These are phyloP conservation scores for Desmophyllum pertusum DNA, from an alignment of 92 coral and sea anemone species.

Conservation along the genomic window DNA sequence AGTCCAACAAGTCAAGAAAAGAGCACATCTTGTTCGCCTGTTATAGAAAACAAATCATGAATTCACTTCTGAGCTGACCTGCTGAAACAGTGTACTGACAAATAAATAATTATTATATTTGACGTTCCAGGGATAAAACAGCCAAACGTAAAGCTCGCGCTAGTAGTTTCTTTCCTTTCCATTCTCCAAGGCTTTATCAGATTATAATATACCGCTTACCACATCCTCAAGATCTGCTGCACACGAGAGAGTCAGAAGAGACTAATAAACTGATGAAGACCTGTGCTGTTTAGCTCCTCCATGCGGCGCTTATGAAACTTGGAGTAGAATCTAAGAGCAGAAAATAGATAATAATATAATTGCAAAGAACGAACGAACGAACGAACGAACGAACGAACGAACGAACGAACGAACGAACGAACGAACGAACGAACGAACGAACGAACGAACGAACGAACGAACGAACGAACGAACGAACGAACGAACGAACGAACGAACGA, in stretches of 20 bases:
- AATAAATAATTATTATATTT: too few species aligned
- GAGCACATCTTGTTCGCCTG: constrained; percentile 97
- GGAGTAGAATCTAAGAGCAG: constrained; percentile 84
- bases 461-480: not conserved
- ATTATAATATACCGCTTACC: constrained; percentile 76
- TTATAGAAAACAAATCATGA: not conserved
- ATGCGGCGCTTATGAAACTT: constrained; percentile 96
- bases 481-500: not conserved
- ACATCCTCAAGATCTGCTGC: constrained; percentile 97
- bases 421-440: not conserved
- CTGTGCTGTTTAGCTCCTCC: constrained; percentile 92
- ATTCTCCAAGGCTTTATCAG: too few species aligned
- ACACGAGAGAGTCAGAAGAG: constrained; percentile 87
- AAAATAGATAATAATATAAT: not conserved
- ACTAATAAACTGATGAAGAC: constrained; percentile 80
- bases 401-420: not conserved
- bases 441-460: not conserved
- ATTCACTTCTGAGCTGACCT: not conserved
- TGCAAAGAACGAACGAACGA: not conserved
- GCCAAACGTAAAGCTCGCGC: too few species aligned
- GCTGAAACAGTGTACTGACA: too few species aligned
- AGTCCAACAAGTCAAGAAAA: constrained; percentile 90
- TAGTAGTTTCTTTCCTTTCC: too few species aligned
- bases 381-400: not conserved
- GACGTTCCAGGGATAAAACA: too few species aligned